Percentiles rank a stretch among this genome's conserved stretches.
These are phyloP conservation scores for Dolichomitus sp. DNA, from an alignment of 2,888 invertebrate genomes.

Conservation along the genomic window DNA sequence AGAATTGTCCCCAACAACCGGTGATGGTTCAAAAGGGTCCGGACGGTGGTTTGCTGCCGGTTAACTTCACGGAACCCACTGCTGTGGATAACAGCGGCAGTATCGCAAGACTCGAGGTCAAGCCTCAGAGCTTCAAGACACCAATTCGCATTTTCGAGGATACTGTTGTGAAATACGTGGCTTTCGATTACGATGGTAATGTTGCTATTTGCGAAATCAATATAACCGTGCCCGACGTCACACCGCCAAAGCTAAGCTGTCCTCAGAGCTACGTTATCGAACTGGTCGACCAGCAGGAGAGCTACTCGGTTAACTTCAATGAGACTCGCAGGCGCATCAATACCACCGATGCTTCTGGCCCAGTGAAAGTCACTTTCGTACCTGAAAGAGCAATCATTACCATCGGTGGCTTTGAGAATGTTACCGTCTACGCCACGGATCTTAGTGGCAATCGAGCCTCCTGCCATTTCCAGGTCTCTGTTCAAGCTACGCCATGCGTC, in stretches of 20 bases:
- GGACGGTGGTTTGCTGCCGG: conserved; percentile 95
- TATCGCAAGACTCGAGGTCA: conserved; percentile 96
- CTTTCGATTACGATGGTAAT: conserved; percentile 99
- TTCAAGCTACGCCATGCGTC: conserved; percentile 97
- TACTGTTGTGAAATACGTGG: conserved; percentile 97
- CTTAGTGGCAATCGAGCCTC: conserved; percentile 95
- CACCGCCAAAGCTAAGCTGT: conserved; percentile 95
- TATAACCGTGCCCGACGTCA: conserved; percentile 97
- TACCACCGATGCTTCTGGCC: conserved; percentile 95
- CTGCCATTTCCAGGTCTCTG: conserved; percentile 97
- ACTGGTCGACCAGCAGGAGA: conserved; percentile 95
- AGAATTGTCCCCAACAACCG: conserved; percentile 98
- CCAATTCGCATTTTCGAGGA: conserved; percentile 96
- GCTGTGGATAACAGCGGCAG: conserved; percentile 98
- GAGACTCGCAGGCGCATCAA: conserved; percentile 95
- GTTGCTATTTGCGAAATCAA: conserved; percentile 99
- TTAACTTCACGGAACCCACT: conserved; percentile 97
- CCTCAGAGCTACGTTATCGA: conserved; percentile 98
- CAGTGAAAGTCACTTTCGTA: conserved; percentile 93
- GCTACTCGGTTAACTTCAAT: conserved; percentile 96
- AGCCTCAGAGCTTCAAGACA: conserved; percentile 96
- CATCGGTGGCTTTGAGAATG: conserved; percentile 96
- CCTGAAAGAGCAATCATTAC: conserved; percentile 93
- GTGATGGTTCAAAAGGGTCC: conserved; percentile 95
- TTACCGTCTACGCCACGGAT: conserved; percentile 96